phyloP scores from a whole-genome alignment of 2,888 invertebrate genomes.

The Lochmaea capreae region DNA sequence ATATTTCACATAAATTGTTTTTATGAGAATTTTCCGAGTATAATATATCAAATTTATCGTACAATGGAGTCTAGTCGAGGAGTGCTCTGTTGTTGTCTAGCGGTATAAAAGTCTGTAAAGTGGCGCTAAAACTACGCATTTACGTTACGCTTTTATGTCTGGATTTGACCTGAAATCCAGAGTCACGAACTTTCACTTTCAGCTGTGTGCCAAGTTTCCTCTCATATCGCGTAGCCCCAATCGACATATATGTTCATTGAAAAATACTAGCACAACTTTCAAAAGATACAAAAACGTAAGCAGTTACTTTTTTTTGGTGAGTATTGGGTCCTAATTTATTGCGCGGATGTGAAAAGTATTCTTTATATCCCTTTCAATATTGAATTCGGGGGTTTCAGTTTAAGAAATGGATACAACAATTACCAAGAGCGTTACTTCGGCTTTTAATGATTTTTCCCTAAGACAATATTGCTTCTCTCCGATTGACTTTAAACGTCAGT shows the following conservation, averaged over 20 bases:
- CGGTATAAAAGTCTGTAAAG: conserved; percentile 39
- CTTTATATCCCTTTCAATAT: neutral
- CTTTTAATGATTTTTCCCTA: no score
- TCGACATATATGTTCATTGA: conserved; percentile 43
- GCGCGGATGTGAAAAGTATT: no score
- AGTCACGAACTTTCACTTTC: conserved; percentile 57
- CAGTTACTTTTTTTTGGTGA: neutral
- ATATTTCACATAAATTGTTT: no score
- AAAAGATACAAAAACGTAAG: neutral
- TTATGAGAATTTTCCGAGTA: no score
- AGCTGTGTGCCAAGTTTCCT: conserved; percentile 53
- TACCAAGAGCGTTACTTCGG: no score
- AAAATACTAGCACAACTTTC: conserved; percentile 33
- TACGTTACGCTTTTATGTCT: conserved; percentile 55
- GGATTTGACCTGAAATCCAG: conserved; percentile 55
- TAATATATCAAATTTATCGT: conserved; percentile 30
- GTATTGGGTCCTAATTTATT: neutral
- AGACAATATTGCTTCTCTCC: no score
- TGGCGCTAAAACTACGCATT: conserved; percentile 51
- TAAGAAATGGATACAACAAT: no score
- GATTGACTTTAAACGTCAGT: no score
- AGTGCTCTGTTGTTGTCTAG: conserved; percentile 28
- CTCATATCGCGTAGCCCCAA: conserved; percentile 40
- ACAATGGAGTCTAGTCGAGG: conserved; percentile 38
- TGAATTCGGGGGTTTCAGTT: no score